These are phyloP conservation scores for Drosophila nr. fundita DNA, from an alignment of 2,888 invertebrate species.

Conservation along the genomic window DNA sequence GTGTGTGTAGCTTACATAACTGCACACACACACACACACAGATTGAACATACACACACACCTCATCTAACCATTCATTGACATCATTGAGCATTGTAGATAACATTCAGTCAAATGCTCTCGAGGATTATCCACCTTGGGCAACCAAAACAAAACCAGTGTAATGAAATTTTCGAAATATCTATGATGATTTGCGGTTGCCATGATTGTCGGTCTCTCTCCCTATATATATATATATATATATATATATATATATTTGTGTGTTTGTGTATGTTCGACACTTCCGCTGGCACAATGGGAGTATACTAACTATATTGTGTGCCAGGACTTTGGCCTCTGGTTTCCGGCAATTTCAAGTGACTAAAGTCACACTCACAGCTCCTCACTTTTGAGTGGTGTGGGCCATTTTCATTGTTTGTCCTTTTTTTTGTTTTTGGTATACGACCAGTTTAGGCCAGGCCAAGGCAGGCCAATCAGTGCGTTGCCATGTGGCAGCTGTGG, in stretches of 20 bases:
- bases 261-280: conserved; percentile 44
- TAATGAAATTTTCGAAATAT: conserved; percentile 81
- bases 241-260: not conserved
- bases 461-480: conserved; percentile 39
- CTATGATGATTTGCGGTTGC: conserved; percentile 77
- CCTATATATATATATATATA: too few species aligned
- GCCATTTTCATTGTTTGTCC: conserved; percentile 42
- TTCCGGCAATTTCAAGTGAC: conserved; percentile 67
- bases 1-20: conserved; percentile 39
- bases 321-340: conserved; percentile 48
- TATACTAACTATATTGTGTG: conserved; percentile 25
- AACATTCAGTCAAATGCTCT: conserved; percentile 75
- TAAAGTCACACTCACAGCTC: conserved; percentile 60
- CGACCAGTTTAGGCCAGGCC: conserved; percentile 12
- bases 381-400: not conserved
- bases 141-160: conserved; percentile 31
- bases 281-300: conserved; percentile 51
- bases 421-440: not conserved
- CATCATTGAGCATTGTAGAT: conserved; percentile 73
- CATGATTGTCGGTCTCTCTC: conserved; percentile 45
- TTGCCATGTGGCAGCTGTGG: conserved; percentile 53
- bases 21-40: conserved; percentile 42
- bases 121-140: conserved; percentile 52
- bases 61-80: conserved; percentile 73
- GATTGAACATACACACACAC: conserved; percentile 40